Conservation (phyloP, 2,888 invertebrate species). For the Dilophus febrilis region DNA sequence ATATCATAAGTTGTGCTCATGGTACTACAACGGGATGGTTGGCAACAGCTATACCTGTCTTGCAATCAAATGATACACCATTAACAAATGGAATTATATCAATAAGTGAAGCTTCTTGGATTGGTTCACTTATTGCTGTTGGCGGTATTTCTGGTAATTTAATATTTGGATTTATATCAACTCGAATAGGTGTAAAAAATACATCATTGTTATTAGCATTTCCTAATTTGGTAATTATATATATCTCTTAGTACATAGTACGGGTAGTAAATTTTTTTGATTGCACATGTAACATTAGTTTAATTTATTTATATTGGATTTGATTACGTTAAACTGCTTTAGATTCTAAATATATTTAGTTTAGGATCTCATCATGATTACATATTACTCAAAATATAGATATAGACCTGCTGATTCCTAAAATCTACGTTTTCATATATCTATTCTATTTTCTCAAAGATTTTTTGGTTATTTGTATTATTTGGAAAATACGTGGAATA, state of each 20-base stretch:
- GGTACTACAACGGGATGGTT: background rate
- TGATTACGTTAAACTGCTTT: too few species aligned
- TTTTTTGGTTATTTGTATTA: conserved; percentile 21
- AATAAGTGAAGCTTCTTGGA: conserved; percentile 15
- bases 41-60: background rate
- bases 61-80: conserved; percentile 14
- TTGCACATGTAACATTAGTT: too few species aligned
- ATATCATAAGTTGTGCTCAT: too few species aligned
- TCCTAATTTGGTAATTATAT: conserved; percentile 22
- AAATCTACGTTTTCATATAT: too few species aligned
- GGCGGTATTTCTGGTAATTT: conserved; percentile 23
- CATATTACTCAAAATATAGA: too few species aligned
- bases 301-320: too few species aligned
- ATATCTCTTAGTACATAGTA: background rate
- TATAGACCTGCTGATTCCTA: too few species aligned
- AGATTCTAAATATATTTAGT: too few species aligned
- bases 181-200: conserved; percentile 21
- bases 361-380: too few species aligned
- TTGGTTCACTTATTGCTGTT: conserved; percentile 18
- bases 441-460: conserved; percentile 12
- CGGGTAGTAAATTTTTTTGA: too few species aligned
- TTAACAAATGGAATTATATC: conserved; percentile 15
- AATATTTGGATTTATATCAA: conserved; percentile 18
- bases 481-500: conserved; percentile 19
- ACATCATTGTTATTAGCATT: conserved; percentile 20